These are phyloP conservation scores for Kryphioiulus occultus DNA, from an alignment of 2,888 invertebrate genomes.

Conservation along the genomic window DNA sequence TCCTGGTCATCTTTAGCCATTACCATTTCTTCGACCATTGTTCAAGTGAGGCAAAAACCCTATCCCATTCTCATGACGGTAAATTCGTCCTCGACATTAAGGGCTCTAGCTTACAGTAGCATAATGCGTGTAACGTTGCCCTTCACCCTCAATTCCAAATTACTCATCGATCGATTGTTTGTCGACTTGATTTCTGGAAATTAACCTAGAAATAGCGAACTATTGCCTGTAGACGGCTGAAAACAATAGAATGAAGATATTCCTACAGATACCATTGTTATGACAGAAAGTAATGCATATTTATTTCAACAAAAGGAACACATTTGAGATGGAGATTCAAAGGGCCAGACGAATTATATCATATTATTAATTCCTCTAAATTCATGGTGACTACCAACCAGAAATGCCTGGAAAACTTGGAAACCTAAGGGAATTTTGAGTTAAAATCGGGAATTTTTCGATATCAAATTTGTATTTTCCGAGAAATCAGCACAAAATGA, in stretches of 20 bases:
- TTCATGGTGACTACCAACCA: too few species aligned
- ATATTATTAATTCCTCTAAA: too few species aligned
- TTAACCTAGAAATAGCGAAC: background rate
- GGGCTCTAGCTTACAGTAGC: background rate
- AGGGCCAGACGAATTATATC: too few species aligned
- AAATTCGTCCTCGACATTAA: constrained; percentile 23
- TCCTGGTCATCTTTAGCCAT: background rate
- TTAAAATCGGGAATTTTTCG: too few species aligned
- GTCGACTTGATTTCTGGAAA: background rate
- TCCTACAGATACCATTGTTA: background rate
- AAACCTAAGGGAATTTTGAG: too few species aligned
- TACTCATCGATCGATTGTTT: background rate
- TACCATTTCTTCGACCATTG: background rate
- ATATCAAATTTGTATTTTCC: too few species aligned
- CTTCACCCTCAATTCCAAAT: background rate
- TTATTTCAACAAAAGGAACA: too few species aligned
- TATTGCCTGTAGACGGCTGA: background rate
- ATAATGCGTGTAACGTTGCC: background rate
- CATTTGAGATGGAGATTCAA: too few species aligned
- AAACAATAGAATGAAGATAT: background rate
- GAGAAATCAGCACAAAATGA: too few species aligned
- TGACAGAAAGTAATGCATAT: background rate
- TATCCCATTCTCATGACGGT: background rate
- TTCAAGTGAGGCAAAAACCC: background rate
- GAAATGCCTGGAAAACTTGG: too few species aligned